A percentile compares a stretch with the other conserved stretches of the same genome.
phyloP scores from a whole-genome alignment of 2,113 vertebrate species.

The Camelus dromedarius region DNA sequence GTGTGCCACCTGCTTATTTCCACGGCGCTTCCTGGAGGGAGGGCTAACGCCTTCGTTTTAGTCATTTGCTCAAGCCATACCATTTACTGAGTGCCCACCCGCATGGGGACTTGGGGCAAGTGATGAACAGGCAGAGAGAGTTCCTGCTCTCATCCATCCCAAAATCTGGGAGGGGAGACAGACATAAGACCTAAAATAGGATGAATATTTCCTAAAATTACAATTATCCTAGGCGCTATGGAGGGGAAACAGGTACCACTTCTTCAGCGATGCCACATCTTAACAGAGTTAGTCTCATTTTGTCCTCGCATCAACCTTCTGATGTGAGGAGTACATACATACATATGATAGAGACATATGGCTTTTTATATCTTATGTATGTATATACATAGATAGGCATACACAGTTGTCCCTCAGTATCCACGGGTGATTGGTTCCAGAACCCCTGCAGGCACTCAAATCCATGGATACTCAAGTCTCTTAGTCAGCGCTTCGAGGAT shows the following conservation, averaged over 20 bases:
- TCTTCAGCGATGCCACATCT: background rate
- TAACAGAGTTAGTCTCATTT: background rate
- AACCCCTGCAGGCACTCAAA: background rate
- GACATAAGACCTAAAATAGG: background rate
- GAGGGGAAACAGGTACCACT: background rate
- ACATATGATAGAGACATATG: background rate
- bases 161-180: background rate
- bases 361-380: background rate
- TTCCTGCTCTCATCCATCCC: background rate
- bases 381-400: background rate
- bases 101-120: background rate
- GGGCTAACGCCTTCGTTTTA: background rate
- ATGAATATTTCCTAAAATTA: background rate
- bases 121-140: background rate
- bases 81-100: background rate
- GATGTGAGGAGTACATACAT: background rate
- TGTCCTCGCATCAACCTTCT: background rate
- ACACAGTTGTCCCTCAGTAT: background rate
- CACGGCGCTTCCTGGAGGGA: background rate
- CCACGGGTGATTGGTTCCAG: background rate
- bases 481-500: background rate
- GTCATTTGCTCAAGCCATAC: background rate
- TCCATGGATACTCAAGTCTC: background rate
- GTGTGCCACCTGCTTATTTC: background rate
- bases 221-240: background rate